These are phyloP conservation scores for Agrypnia vestita DNA, from an alignment of 1,140 invertebrate genomes.

Conservation along the genomic window DNA sequence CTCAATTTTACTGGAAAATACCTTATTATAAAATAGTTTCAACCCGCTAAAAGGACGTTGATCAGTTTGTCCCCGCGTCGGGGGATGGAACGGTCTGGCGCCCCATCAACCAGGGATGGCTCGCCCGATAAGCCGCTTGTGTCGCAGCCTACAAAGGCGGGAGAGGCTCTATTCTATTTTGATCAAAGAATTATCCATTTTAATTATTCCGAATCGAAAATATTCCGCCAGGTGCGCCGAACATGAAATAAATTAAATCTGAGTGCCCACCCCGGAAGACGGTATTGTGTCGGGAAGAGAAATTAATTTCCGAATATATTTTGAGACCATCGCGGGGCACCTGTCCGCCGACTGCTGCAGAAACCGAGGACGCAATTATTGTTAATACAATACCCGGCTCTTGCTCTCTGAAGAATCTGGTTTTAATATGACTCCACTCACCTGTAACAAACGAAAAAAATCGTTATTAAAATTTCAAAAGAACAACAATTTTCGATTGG, in stretches of 20 bases:
- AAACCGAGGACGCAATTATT: too few relatives aligned
- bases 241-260: constrained; percentile 7
- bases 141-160: not conserved
- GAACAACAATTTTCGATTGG: too few relatives aligned
- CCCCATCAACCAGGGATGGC: not conserved
- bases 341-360: too few relatives aligned
- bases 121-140: constrained; percentile 7
- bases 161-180: constrained; percentile 16
- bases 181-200: constrained; percentile 34
- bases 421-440: too few relatives aligned
- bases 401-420: too few relatives aligned
- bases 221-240: constrained; percentile 3
- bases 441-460: too few relatives aligned
- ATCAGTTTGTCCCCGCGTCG: not conserved
- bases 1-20: too few relatives aligned
- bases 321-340: too few relatives aligned
- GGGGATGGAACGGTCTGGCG: not conserved
- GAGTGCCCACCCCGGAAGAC: not conserved
- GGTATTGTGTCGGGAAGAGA: not conserved
- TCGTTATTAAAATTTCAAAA: too few relatives aligned
- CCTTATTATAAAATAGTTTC: too few relatives aligned
- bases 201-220: constrained; percentile 33
- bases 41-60: not conserved
- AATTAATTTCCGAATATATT: too few relatives aligned
- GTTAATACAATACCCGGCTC: too few relatives aligned